Evolutionary conservation across 30 jellyfish, hydroid and myxozoan species (phyloP), one percentile per base, ranked within the genome.

Genomic region (Morbakka virulenta): DNA sequence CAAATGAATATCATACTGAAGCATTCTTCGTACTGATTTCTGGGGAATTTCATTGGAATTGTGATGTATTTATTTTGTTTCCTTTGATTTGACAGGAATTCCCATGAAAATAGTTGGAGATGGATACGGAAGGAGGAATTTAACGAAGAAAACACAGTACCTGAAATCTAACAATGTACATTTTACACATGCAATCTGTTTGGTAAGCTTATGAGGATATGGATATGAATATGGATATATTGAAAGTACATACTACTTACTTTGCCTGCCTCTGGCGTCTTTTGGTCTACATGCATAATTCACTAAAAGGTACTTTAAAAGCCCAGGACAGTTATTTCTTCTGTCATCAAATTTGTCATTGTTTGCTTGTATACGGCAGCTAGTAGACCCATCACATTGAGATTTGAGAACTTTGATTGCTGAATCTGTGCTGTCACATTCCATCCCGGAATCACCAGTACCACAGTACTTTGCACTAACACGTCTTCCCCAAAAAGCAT

Each of bases 401-500:
- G 61, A 70, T 64, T 85, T 84, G 32, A 91, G 75, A 41, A 65
- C 47, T 9, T 62, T 80, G 22, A 84, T 72, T 0, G 98, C 96
- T 2, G 76, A 73, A 21, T 82, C 93, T 23, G 95, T 76, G 35
- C 81, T 52, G 50, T 91, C 98, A 53, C 98, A 91, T 57, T 91
- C 98, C 88, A 79, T 84, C 52, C 91, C 95, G 41, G 74, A 89
- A 50, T 71, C 87, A 72, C 86, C 93, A 35, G 91, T 74, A 33
- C 95, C 95, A 63, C 98, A 91, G 64, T 78, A 78, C 47, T 80
- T 91, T 21, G 95, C 47, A 76, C 84, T 79, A n/a, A 89, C 86
- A 2, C 91, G 74, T 51, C 96, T 78, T 3, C 98, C 98, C 98
- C 98, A 91, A 85, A 91, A 91, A 51, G 94, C 95, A 67, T 91